Conservation (phyloP, 2,797 vertebrate genomes). For the Sarcophilus harrisii region DNA sequence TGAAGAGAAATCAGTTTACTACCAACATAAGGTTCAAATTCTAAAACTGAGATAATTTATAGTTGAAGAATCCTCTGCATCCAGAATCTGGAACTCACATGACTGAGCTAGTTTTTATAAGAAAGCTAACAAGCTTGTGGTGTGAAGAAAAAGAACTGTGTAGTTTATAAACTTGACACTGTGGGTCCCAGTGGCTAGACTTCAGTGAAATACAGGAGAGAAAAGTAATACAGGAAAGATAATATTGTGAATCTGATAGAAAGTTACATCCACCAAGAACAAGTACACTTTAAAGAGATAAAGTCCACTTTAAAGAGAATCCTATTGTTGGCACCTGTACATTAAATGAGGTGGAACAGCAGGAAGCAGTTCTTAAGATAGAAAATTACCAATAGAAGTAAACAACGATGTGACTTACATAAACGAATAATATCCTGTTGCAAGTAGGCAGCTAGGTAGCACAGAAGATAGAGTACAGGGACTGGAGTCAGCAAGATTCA, state of each 20-base stretch:
- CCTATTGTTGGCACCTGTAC: neutral
- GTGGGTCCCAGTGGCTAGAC: constrained; percentile 86
- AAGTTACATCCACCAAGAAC: constrained; percentile 87
- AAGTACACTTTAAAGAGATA: constrained; percentile 83
- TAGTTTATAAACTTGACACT: constrained; percentile 85
- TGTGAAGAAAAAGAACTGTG: constrained; percentile 92
- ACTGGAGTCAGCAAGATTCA: neutral
- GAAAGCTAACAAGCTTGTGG: constrained; percentile 90
- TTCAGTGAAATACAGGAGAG: constrained; percentile 85
- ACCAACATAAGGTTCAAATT: constrained; percentile 64
- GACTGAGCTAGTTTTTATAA: constrained; percentile 88
- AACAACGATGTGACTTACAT: neutral
- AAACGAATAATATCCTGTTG: neutral
- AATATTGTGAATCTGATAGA: constrained; percentile 83
- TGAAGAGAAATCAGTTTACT: constrained; percentile 49
- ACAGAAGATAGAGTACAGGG: neutral
- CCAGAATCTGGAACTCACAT: constrained; percentile 85
- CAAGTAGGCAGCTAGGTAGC: neutral
- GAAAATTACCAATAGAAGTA: neutral
- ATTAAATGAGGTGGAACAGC: neutral
- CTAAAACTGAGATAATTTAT: constrained; percentile 83
- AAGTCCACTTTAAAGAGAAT: constrained; percentile 9
- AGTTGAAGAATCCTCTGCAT: constrained; percentile 86
- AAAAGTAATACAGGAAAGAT: constrained; percentile 84
- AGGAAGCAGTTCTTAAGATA: neutral